Evolutionary conservation across 2,797 vertebrate species (phyloP).

Genomic region (Lates japonicus): DNA sequence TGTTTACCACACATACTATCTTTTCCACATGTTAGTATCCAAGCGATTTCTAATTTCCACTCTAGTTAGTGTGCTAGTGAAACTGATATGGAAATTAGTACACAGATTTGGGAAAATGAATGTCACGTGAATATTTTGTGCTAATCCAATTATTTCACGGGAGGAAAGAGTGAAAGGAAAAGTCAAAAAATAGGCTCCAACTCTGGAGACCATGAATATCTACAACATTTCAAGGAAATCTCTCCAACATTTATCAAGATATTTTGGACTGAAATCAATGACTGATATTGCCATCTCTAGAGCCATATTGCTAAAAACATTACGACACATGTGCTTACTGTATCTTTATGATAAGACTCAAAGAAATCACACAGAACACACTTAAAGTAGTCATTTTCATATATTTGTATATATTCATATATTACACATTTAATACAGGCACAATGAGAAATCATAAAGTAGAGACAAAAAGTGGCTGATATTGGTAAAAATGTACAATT

Average conservation of each 20-base stretch:
- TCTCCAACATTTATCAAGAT: not conserved
- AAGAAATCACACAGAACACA: conserved; percentile 58
- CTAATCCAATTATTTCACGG: too few species aligned
- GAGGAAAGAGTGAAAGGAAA: too few species aligned
- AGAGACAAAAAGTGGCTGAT: conserved; percentile 88
- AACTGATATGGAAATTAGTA: too few species aligned
- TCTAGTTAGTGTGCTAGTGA: too few species aligned
- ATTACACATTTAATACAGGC: conserved; percentile 91
- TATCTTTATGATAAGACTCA: not conserved
- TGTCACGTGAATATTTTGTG: too few species aligned
- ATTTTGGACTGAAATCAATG: not conserved
- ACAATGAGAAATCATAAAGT: conserved; percentile 87
- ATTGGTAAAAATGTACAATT: conserved; percentile 92
- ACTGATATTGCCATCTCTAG: not conserved
- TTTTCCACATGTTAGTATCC: too few species aligned
- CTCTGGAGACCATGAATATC: too few species aligned
- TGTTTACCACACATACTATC: too few species aligned
- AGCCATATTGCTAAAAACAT: not conserved
- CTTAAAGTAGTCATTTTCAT: conserved; percentile 82
- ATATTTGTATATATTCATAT: conserved; percentile 92
- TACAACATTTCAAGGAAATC: too few species aligned
- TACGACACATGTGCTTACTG: too few species aligned
- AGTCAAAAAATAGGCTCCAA: not conserved
- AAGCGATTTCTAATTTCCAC: too few species aligned
- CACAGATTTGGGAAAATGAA: too few species aligned